Evolutionary conservation across 2,797 vertebrate genomes (phyloP), one percentile per base, ranked within the genome.

Genomic region (Trachops cirrhosus): DNA sequence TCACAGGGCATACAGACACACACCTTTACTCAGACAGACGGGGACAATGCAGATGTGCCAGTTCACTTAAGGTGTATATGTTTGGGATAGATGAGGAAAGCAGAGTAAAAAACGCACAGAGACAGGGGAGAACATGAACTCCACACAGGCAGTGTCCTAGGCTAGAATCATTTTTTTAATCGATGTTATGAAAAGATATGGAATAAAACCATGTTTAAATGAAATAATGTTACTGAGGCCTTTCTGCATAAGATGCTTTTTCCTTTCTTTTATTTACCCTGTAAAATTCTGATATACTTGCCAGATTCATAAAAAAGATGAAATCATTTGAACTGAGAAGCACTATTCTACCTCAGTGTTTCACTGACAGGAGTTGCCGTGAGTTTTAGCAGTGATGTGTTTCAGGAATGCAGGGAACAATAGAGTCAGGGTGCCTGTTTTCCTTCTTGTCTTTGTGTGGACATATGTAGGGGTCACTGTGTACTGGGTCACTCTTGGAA

Each of bases 251-350:
- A 44, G 74, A 83, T 86, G 75, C 34, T 14, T 97, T 77, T 91
- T 94, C 83, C 70, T 77, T 92, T 91, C 82, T 96, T 79, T 74
- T 94, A 86, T 44, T 96, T 98, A 89, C 29, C 77, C n/a, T 62
- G 62, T 88, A 95, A 95, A 97, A 95, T 15, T 34, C 59, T 96
- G 85, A 91, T 96, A 89, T 89, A 5, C 1, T 96, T 98, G 96
- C 87, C 95, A 96, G 41, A 15, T 0, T 96, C 54, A 97, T 71
- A 94, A 97, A 96, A 97, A 71, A 37, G 26, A 94, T 96, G 96
- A 97, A 98, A 96, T 52, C 92, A 91, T 95, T 80, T 93, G 39
- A 32, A n/a, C 78, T 96, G 83, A 98, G 95, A 97, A 97, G 83
- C 62, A 26, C 6, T 8, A 29, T 75, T 84, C n/a, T 64, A 84